These are phyloP conservation scores for Charaxes varanes DNA, from an alignment of 1,140 invertebrate genomes.

Conservation along the genomic window DNA sequence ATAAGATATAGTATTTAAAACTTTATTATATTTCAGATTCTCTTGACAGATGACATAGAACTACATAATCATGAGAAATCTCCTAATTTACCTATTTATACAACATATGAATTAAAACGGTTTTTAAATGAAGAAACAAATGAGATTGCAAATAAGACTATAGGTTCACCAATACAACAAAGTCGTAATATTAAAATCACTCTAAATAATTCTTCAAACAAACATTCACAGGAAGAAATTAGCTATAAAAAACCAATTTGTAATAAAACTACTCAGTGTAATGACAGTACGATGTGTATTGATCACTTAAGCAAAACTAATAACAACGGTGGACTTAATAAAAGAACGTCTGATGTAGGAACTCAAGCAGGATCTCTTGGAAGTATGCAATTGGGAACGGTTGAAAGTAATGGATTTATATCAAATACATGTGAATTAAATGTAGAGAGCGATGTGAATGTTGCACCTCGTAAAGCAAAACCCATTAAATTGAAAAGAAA, in stretches of 20 bases:
- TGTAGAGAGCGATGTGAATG: too few species aligned
- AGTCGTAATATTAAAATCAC: conserved; percentile 18
- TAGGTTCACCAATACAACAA: not conserved
- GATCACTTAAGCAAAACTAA: too few species aligned
- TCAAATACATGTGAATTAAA: too few species aligned
- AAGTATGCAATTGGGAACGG: too few species aligned
- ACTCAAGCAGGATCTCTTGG: too few species aligned
- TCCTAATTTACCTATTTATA: conserved; percentile 25
- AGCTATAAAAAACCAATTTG: too few species aligned
- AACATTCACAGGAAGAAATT: not conserved
- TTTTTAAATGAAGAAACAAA: conserved; percentile 17
- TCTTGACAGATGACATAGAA: conserved; percentile 32
- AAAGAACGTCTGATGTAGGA: too few species aligned
- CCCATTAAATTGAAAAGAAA: not conserved
- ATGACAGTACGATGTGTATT: too few species aligned
- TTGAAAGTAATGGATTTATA: too few species aligned
- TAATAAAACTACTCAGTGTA: too few species aligned
- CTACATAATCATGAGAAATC: conserved; percentile 19
- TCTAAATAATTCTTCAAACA: conserved; percentile 7
- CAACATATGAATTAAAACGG: conserved; percentile 33
- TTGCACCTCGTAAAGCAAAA: too few species aligned
- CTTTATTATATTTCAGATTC: conserved; percentile 35
- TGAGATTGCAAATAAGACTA: not conserved
- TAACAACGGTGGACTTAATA: too few species aligned
- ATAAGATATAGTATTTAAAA: conserved; percentile 3